Conservation (phyloP, 2,113 vertebrate species). For the Chitala chitala region DNA sequence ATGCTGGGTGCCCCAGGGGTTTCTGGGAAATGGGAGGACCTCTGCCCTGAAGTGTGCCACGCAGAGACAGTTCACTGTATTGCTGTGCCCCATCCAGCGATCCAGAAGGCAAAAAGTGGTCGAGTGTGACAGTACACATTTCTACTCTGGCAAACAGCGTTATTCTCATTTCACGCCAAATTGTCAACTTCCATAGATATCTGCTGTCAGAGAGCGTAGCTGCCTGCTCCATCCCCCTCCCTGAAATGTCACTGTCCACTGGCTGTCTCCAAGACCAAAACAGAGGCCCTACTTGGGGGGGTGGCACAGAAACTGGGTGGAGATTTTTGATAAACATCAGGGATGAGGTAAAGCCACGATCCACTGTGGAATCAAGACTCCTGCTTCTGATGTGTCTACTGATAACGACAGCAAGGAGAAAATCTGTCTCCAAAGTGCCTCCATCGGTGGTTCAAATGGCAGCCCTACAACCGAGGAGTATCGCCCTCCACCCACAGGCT, state of each 20-base stretch:
- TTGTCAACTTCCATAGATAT: constrained; percentile 67
- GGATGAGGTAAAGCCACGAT: background rate
- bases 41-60: background rate
- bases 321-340: background rate
- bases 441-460: no score
- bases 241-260: constrained; percentile 13
- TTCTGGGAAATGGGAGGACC: background rate
- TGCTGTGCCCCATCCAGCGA: constrained; percentile 44
- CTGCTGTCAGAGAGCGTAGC: constrained; percentile 60
- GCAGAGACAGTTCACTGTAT: no score
- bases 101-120: constrained; percentile 48
- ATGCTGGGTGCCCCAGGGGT: no score
- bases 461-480: no score
- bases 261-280: constrained; percentile 39
- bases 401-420: no score
- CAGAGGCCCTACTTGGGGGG: constrained; percentile 23
- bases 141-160: constrained; percentile 67
- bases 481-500: no score
- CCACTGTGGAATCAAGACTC: background rate
- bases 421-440: no score
- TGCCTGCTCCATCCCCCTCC: constrained; percentile 55
- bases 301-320: background rate
- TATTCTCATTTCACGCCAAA: constrained; percentile 63
- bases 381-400: no score
- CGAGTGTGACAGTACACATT: constrained; percentile 61